Conservation (phyloP, 2,113 vertebrate species). For the Poicephalus meyeri region DNA sequence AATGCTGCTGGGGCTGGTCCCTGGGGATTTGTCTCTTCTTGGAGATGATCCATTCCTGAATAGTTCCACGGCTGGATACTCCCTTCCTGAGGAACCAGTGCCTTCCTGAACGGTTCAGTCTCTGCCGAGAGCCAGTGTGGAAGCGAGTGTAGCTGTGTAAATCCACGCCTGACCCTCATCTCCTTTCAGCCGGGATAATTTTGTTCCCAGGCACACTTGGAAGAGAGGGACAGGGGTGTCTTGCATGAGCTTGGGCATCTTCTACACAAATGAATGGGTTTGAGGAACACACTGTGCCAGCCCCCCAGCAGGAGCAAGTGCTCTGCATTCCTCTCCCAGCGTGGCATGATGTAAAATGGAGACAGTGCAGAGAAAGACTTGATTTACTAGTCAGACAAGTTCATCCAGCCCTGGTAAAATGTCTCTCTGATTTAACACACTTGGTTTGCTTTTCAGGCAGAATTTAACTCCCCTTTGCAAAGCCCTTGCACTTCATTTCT, state of each 20-base stretch:
- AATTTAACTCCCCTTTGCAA: slow-evolving; percentile 72
- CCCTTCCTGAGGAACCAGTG: not conserved
- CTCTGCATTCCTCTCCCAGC: slow-evolving; percentile 34
- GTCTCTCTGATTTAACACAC: slow-evolving; percentile 71
- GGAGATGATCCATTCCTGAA: not conserved
- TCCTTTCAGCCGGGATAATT: not conserved
- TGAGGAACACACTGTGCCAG: not conserved
- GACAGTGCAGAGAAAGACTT: slow-evolving; percentile 60
- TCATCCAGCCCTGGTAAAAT: slow-evolving; percentile 67
- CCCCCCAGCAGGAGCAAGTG: not conserved
- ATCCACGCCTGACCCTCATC: not conserved
- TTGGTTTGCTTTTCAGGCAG: slow-evolving; percentile 70
- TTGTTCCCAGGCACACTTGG: not conserved
- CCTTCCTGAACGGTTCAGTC: not conserved
- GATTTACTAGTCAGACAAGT: slow-evolving; percentile 74
- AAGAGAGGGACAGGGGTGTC: not conserved
- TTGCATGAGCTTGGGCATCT: not conserved
- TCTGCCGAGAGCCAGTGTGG: not conserved
- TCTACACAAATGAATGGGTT: not conserved
- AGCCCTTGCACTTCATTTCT: slow-evolving; percentile 69
- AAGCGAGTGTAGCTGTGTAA: not conserved
- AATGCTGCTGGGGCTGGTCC: not conserved
- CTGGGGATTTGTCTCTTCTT: not conserved
- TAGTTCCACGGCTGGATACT: not conserved
- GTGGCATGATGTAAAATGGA: slow-evolving; percentile 52